phyloP scores from a whole-genome alignment of 2,797 vertebrate species.

The Nyctalus aviator region DNA sequence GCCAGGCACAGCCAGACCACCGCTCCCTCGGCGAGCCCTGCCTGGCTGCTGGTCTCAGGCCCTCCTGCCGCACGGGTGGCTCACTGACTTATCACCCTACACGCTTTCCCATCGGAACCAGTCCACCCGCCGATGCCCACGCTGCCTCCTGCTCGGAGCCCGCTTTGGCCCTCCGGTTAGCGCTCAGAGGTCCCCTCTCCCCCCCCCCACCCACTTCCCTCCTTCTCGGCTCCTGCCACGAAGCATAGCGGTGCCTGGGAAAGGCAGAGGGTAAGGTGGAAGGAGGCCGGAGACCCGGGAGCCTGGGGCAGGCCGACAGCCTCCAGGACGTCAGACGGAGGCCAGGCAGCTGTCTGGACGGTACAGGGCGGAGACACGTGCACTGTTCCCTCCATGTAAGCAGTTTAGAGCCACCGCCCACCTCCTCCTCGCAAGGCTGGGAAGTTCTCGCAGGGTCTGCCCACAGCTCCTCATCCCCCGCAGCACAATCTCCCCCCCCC shows the following conservation, averaged over 20 bases:
- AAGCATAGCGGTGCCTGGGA: not conserved
- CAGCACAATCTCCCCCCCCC: not conserved
- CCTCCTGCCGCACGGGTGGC: not conserved
- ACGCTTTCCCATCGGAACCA: not conserved
- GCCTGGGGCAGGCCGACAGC: not conserved
- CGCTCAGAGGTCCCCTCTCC: not conserved
- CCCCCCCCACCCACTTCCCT: not conserved
- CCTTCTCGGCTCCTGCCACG: not conserved
- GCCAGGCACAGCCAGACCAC: not conserved
- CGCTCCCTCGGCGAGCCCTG: not conserved
- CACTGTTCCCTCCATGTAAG: not conserved
- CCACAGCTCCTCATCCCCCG: not conserved
- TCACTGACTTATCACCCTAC: not conserved
- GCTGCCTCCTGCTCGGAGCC: not conserved
- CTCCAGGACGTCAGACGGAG: not conserved
- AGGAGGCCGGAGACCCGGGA: not conserved
- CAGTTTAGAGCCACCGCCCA: not conserved
- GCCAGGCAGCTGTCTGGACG: not conserved
- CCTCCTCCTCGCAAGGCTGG: not conserved
- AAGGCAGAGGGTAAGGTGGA: not conserved
- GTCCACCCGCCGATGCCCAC: not conserved
- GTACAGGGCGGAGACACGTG: not conserved
- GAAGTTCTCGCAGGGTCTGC: not conserved
- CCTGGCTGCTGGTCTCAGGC: not conserved
- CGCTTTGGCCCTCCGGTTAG: not conserved